Evolutionary conservation across 1,140 invertebrate species (phyloP).

Genomic region (Drosophila setifemur): DNA sequence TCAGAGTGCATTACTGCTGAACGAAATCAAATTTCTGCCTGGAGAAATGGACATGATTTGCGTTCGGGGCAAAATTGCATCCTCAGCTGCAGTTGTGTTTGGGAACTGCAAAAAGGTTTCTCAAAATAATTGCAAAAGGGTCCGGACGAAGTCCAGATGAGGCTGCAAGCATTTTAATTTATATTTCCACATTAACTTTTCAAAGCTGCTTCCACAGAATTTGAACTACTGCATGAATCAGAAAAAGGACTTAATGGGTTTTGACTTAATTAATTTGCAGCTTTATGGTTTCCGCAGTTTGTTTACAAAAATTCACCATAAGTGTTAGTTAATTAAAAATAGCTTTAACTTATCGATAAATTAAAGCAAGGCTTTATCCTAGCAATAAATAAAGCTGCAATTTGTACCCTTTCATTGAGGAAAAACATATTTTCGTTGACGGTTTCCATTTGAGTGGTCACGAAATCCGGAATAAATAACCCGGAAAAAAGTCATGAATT

Average conservation of each 20-base stretch:
- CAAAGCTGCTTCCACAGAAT: not conserved
- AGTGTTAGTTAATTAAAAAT: no score
- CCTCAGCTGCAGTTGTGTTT: not conserved
- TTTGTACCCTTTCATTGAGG: no score
- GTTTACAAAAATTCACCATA: no score
- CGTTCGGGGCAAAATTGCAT: not conserved
- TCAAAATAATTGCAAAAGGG: conserved; percentile 22
- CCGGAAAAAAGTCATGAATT: not conserved
- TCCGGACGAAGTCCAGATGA: not conserved
- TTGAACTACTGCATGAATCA: conserved; percentile 13
- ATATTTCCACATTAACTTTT: not conserved
- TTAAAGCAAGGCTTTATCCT: no score
- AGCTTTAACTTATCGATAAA: no score
- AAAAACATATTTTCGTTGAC: not conserved
- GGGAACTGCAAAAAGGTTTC: not conserved
- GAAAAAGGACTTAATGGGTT: conserved; percentile 14
- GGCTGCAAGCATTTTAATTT: not conserved
- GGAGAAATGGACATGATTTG: no score
- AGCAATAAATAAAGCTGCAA: no score
- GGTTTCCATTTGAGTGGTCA: not conserved
- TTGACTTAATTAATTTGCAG: conserved; percentile 38
- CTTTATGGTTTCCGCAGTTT: not conserved
- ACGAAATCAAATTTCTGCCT: conserved; percentile 10
- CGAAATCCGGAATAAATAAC: not conserved
- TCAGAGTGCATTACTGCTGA: conserved; percentile 15